Evolutionary conservation across 2,797 vertebrate genomes (phyloP), one percentile per base, ranked within the genome.

Genomic region (Alca torda): DNA sequence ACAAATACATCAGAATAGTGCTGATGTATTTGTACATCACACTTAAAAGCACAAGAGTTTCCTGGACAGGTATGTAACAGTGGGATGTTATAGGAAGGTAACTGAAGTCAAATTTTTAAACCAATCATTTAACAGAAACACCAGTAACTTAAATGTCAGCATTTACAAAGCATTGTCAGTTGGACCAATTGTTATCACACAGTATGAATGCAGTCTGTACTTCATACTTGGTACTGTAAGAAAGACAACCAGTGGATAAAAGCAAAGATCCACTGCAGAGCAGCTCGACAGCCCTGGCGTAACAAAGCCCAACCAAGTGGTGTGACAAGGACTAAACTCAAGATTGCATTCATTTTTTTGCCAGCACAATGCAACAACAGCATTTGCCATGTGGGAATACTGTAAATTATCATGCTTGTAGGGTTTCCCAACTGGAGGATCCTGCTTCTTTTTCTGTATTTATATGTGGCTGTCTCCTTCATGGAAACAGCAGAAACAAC

Each of bases 111-210:
- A 78, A 84, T 72, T 80, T 84, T 89, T 85, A 68, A 33, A 67
- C 37, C 0, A 2, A 79, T 57, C 50, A 37, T 83, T 84, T 91
- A 54, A 86, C 33, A 89, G 72, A 78, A 88, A 81, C 25, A 74
- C 41, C 26, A 70, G n/a, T 80, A 87, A 80, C 41, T 81, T 89
- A 68, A 82, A 84, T 39, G 75, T 68, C 84, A 89, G 53, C 65
- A 85, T 77, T 87, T 90, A 75, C 45, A 72, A 85, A 50, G 73
- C 56, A 35, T 5, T 75, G 59, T 72, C 73, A 88, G 43, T 41
- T 72, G 73, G 46, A 80, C 45, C 33, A 69, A 50, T n/a, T 92
- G 76, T 59, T 83, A 74, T 18, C 26, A 54, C 60, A 56, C 16
- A 70, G 78, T 33, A 48, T 33, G 48, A 84, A 72, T 23, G 46